These are phyloP conservation scores for Mungos mungo DNA, from an alignment of 2,113 vertebrate genomes.

Conservation along the genomic window DNA sequence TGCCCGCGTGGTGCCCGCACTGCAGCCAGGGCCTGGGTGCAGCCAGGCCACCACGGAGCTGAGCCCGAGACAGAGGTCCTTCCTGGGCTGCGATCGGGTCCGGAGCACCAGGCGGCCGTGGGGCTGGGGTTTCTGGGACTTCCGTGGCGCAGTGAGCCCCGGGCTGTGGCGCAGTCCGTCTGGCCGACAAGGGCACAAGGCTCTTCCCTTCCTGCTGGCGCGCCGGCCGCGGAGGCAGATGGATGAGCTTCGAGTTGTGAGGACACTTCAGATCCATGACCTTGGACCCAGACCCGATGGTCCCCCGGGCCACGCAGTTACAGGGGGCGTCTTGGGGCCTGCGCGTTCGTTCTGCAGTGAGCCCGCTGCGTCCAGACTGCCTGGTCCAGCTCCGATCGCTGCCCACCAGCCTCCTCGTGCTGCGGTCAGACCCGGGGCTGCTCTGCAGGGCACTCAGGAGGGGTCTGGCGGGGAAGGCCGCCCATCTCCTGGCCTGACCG, in stretches of 20 bases:
- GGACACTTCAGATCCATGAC: not conserved
- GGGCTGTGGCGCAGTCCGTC: accelerated
- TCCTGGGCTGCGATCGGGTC: too few relatives aligned
- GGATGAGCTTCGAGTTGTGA: accelerated
- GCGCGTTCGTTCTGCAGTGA: too few relatives aligned
- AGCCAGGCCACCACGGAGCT: accelerated
- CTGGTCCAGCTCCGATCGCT: not conserved
- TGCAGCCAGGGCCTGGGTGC: accelerated
- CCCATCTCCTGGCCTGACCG: not conserved
- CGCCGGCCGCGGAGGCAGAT: not conserved
- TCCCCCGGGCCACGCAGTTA: accelerated
- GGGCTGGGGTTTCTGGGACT: accelerated
- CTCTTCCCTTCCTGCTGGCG: accelerated
- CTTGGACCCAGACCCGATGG: too few relatives aligned
- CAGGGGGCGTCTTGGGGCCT: not conserved
- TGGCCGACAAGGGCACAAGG: accelerated
- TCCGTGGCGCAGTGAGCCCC: accelerated
- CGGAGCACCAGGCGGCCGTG: too few relatives aligned
- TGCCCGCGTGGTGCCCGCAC: accelerated
- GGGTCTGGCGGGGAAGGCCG: accelerated
- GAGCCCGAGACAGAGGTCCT: too few relatives aligned
- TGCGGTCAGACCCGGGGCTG: too few relatives aligned
- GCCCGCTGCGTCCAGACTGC: not conserved
- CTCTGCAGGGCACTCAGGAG: not conserved
- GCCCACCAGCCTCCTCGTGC: not conserved